Base-by-base conservation (phyloP, 35 echinoderm and acorn worm genomes). In the Apostichopus parvimensis region DNA sequence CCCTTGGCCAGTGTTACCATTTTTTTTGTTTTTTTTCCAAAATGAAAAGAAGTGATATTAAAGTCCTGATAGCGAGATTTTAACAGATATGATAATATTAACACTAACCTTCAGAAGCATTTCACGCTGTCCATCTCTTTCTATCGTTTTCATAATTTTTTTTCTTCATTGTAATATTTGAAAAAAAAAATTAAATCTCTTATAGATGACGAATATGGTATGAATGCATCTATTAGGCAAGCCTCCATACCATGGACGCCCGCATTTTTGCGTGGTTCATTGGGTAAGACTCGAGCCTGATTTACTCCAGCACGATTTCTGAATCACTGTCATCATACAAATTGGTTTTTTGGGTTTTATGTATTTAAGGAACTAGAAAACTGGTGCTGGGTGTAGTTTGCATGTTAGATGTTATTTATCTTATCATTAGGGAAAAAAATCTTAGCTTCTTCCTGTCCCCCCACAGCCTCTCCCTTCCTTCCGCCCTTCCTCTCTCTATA, bases 211-310 rank as follows among this genome's bases (percentile, higher is more conserved):
- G 52, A 58, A 3, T 15, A 53, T 84, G 81, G 18, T 84, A 58
- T 56, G 57, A 56, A 84, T 59, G 22, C 15, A 56, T 84, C 81
- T 22, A 55, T 84, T 84, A 84, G 81, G 81, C 81, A 84, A 84
- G 81, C 81, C 57, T 84, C 81, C n/a, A 59, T 84, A 60, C 81
- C 81, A 58, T 54, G 81, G 81, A 84, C 81, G 15, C 28, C 81
- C 57, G 34, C 81, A 84, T 84, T 84, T 84, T 84, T 84, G 81
- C 81, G 81, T 23, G 58, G 57, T 84, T 9, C 81, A 20, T 22
- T 84, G 15, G 81, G 81, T 84, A 84, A 84, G 81, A 75, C 54
- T 58, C 20, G 7, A 61, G 54, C 13, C 54, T 58, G 9, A 56
- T 1, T 57, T 57, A 59, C 10, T 22, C 81, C 81, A 84, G 53